Conservation (phyloP, 1,140 invertebrate genomes). For the Globodera rostochiensis region DNA sequence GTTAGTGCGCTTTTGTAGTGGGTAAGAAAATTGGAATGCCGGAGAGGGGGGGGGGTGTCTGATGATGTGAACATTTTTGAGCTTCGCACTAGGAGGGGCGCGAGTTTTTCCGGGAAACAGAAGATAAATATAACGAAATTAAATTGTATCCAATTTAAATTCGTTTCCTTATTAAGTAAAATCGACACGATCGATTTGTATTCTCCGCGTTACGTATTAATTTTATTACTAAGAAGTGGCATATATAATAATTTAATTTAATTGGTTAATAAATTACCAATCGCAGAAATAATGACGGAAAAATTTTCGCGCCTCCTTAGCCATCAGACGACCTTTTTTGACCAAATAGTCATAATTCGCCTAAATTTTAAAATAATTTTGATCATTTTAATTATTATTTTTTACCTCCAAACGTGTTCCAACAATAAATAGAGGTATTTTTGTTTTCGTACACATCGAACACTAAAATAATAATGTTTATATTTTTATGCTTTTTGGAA, state of each 20-base stretch:
- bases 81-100: too few species aligned
- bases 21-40: not conserved
- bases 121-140: too few species aligned
- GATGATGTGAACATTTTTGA: too few species aligned
- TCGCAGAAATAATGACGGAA: slow-evolving; percentile 97
- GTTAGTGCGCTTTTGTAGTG: not conserved
- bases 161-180: too few species aligned
- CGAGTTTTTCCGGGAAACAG: too few species aligned
- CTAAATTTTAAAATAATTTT: not conserved
- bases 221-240: too few species aligned
- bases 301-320: slow-evolving; percentile 95
- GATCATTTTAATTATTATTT: not conserved
- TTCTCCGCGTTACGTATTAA: too few species aligned
- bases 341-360: slow-evolving; percentile 97
- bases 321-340: slow-evolving; percentile 94
- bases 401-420: slow-evolving; percentile 89
- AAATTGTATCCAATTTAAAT: not conserved
- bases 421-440: slow-evolving; percentile 98
- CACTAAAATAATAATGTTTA: slow-evolving; percentile 66
- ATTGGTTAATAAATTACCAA: not conserved
- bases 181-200: too few species aligned
- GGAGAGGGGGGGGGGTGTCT: too few species aligned
- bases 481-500: not conserved
- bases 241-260: too few species aligned
- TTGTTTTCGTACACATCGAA: slow-evolving; percentile 99